Evolutionary conservation across 2,113 vertebrate genomes (phyloP), one percentile per base, ranked within the genome.

Genomic region (Telmatochromis brachygnathus): DNA sequence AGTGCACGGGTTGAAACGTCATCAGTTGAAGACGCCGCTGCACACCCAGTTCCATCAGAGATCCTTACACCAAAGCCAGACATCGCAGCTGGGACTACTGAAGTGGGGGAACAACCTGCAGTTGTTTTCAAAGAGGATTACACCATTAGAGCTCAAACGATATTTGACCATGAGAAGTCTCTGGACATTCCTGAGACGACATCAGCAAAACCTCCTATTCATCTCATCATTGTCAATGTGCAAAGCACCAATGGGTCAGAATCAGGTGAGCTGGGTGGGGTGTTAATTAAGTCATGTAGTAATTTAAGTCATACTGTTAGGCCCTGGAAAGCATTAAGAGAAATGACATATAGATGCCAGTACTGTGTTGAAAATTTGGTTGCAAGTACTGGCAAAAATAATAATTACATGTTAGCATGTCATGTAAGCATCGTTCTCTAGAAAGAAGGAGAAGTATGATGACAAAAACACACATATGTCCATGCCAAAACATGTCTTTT

Each of bases 141-240:
- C 42, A 39, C 84, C 11, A 9, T 75, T 2, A 73, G 30, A 35
- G 3, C 92, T 3, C 6, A 26, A 3, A 10, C 7, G 4, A 82
- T 89, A 21, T 89, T 94, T 5, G 90, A 95, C 30, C 60, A 93
- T 12, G 90, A 93, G 83, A 93, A 81, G 53, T 94, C 94, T 11
- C 87, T 93, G 88, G 93, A 85, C 84, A 12, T 84, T 89, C 39
- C 89, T n/a, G 56, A 11, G 10, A 21, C 21, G 2, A 33, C 42
- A 2, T 73, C 90, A 2, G 83, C 6, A 49, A 92, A 92, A 39
- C 10, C 81, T 0, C 91, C 93, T 0, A 6, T 96, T 7, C 94
- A 95, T 88, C 45, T 99, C 88, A 96, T 97, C 94, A 83, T 98
- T 87, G 96, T 98, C 94, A 93, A 96, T 79, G 84, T 98, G 93